Conservation (phyloP, 1,140 invertebrate species). For the Chionoecetes opilio region DNA sequence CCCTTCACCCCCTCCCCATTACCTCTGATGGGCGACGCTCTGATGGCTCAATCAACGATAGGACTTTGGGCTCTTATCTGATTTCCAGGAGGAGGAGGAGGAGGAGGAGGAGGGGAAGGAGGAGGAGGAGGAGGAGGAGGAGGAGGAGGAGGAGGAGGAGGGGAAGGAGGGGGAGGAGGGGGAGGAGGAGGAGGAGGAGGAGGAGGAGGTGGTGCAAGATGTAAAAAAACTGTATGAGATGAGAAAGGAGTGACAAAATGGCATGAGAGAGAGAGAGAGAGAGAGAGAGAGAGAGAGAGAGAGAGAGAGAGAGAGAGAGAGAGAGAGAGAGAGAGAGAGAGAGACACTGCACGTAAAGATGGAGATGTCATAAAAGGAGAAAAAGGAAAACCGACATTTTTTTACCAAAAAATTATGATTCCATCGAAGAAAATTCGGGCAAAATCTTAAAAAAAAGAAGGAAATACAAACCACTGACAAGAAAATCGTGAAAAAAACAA, state of each 20-base stretch:
- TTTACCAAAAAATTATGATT: too few relatives aligned
- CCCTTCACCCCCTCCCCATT: not conserved
- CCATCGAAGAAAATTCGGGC: too few relatives aligned
- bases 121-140: constrained; percentile 22
- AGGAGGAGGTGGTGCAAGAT: not conserved
- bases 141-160: constrained; percentile 12
- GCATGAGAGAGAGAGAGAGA: constrained; percentile 41
- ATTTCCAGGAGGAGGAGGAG: not conserved
- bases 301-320: not conserved
- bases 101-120: constrained; percentile 34
- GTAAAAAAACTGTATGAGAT: not conserved
- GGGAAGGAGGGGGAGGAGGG: too few relatives aligned
- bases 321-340: constrained; percentile 69
- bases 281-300: constrained; percentile 68
- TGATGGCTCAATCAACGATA: not conserved
- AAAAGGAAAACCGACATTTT: too few relatives aligned
- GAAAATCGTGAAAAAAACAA: not conserved
- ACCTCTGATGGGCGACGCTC: not conserved
- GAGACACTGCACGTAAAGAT: constrained; percentile 34
- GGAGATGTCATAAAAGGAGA: constrained; percentile 42
- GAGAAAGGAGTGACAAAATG: constrained; percentile 45
- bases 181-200: not conserved
- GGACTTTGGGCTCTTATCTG: too few relatives aligned
- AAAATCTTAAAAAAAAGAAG: too few relatives aligned
- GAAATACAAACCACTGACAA: too few relatives aligned